Conservation (phyloP, 1,140 invertebrate species). For the Lepeophtheirus salmonis region DNA sequence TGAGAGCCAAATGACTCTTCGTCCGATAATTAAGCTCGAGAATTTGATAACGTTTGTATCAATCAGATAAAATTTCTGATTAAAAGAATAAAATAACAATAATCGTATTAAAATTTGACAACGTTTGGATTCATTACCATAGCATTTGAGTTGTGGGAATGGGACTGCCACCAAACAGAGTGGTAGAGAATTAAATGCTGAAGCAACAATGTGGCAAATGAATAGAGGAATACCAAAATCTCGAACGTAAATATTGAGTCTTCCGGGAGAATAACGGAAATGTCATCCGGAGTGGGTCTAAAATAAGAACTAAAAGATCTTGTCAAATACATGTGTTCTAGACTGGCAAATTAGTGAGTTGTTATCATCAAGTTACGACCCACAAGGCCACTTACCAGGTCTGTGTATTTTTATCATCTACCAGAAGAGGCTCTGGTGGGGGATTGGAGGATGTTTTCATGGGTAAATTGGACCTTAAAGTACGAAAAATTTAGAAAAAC, state of each 20-base stretch:
- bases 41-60: slow-evolving; percentile 1
- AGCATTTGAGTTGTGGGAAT: not conserved
- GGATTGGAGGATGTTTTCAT: no score
- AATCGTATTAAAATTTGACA: not conserved
- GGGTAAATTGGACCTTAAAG: no score
- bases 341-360: no score
- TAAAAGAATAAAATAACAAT: not conserved
- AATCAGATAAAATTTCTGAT: slow-evolving; percentile 11
- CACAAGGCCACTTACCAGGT: no score
- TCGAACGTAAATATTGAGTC: not conserved
- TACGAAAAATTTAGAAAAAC: not conserved
- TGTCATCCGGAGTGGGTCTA: not conserved
- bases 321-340: no score
- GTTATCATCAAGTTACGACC: no score
- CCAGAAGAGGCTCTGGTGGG: no score
- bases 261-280: not conserved
- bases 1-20: slow-evolving; percentile 6
- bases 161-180: not conserved
- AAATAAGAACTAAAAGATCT: no score
- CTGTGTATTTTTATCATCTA: no score
- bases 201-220: not conserved
- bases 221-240: not conserved
- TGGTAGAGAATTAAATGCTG: not conserved
- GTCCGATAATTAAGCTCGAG: not conserved
- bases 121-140: not conserved